Conservation (phyloP, 1,140 invertebrate species). For the Drosophila azteca region DNA sequence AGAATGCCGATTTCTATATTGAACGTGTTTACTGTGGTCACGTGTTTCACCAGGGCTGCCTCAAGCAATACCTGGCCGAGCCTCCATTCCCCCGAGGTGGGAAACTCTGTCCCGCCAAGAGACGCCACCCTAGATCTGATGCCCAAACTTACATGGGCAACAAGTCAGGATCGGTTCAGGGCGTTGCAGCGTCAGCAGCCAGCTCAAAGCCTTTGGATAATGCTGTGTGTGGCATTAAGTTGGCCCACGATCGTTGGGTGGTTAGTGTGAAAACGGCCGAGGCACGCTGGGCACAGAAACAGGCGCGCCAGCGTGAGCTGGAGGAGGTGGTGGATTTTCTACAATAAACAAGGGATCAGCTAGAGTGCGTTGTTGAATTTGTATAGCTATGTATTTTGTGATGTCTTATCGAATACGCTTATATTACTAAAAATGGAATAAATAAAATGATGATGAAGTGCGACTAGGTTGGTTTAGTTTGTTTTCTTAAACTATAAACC, state of each 20-base stretch:
- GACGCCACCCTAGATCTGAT: constrained; percentile 78
- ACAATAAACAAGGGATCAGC: constrained; percentile 66
- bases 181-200: not conserved
- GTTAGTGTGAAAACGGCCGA: constrained; percentile 89
- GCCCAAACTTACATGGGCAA: constrained; percentile 69
- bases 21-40: constrained; percentile 91
- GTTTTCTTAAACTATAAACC: not conserved
- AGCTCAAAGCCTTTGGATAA: constrained; percentile 25
- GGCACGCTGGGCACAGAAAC: constrained; percentile 90
- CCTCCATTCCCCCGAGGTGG: constrained; percentile 89
- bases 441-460: constrained; percentile 57
- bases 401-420: constrained; percentile 74
- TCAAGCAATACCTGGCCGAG: constrained; percentile 89
- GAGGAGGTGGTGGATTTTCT: constrained; percentile 91
- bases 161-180: not conserved
- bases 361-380: constrained; percentile 19
- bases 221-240: constrained; percentile 86
- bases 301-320: constrained; percentile 89
- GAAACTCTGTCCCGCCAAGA: constrained; percentile 83
- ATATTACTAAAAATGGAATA: constrained; percentile 66
- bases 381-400: constrained; percentile 57
- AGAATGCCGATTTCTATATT: constrained; percentile 86
- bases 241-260: constrained; percentile 91
- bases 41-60: constrained; percentile 89
- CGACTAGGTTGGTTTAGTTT: constrained; percentile 42